phyloP scores from a whole-genome alignment of 2,888 invertebrate species.

The Ganaspis brasiliensis region DNA sequence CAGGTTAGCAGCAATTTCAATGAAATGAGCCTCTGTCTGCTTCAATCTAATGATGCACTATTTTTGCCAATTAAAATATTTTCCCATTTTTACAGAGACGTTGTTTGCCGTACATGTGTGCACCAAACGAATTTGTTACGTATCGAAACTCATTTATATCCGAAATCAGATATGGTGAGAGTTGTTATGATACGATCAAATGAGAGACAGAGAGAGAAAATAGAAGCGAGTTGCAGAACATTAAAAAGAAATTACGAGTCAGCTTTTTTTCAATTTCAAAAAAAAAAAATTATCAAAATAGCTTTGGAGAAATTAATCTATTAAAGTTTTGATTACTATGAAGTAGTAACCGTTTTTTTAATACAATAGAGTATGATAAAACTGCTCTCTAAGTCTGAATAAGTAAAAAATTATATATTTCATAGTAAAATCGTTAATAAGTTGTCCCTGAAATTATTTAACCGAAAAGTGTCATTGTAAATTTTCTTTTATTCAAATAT shows the following conservation, averaged over 20 bases:
- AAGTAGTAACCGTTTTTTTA: no score
- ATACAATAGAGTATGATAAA: no score
- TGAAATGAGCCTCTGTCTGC: slow-evolving; percentile 1
- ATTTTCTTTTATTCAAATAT: no score
- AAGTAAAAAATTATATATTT: no score
- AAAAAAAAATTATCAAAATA: no score
- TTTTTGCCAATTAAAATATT: slow-evolving; percentile 33
- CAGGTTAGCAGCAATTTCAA: slow-evolving; percentile 10
- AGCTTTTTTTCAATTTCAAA: no score
- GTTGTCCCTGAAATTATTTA: no score
- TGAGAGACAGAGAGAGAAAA: not conserved
- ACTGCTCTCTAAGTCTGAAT: no score
- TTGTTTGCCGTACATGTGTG: not conserved
- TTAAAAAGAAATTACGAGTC: not conserved
- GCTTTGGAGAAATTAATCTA: no score
- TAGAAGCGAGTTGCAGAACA: not conserved
- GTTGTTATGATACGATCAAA: not conserved
- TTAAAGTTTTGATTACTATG: no score
- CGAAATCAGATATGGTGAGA: slow-evolving; percentile 24
- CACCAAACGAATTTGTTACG: not conserved
- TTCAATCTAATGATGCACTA: slow-evolving; percentile 12
- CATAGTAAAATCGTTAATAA: no score
- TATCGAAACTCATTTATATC: slow-evolving; percentile 20
- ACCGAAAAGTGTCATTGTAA: no score
- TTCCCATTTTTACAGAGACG: not conserved